These are phyloP conservation scores for Eumacrocentrus americanus DNA, from an alignment of 2,888 invertebrate genomes.

Conservation along the genomic window DNA sequence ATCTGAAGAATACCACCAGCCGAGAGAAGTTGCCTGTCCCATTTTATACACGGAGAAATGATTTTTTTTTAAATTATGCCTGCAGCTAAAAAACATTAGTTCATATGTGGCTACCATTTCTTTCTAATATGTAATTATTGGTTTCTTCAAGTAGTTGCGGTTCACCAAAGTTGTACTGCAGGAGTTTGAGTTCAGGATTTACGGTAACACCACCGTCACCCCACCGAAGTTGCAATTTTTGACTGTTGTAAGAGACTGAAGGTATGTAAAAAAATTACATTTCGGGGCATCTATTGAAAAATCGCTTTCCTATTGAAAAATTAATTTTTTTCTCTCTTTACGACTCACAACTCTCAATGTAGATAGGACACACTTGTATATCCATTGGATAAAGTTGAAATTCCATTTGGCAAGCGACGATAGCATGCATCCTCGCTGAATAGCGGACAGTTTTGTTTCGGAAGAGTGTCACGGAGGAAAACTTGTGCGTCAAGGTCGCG, in stretches of 20 bases:
- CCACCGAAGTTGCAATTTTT: conserved; percentile 79
- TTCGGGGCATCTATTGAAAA: neutral
- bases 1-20: conserved; percentile 77
- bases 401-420: conserved; percentile 87
- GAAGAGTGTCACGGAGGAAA: conserved; percentile 80
- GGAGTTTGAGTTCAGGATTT: conserved; percentile 78
- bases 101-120: too few species aligned
- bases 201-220: conserved; percentile 76
- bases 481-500: conserved; percentile 79
- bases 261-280: conserved; percentile 22
- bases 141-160: conserved; percentile 75
- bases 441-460: conserved; percentile 81
- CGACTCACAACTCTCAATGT: conserved; percentile 82
- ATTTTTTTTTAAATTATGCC: conserved; percentile 24
- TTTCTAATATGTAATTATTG: conserved; percentile 76
- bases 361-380: conserved; percentile 82
- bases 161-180: conserved; percentile 80
- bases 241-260: conserved; percentile 79
- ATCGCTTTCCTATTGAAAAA: neutral
- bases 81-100: neutral
- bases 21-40: conserved; percentile 76
- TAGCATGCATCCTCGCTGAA: conserved; percentile 82
- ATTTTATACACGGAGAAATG: too few species aligned
- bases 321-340: conserved; percentile 3
- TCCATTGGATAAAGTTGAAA: conserved; percentile 87